phyloP scores from a whole-genome alignment of 2,113 vertebrate genomes.

The Protobothrops mucrosquamatus region DNA sequence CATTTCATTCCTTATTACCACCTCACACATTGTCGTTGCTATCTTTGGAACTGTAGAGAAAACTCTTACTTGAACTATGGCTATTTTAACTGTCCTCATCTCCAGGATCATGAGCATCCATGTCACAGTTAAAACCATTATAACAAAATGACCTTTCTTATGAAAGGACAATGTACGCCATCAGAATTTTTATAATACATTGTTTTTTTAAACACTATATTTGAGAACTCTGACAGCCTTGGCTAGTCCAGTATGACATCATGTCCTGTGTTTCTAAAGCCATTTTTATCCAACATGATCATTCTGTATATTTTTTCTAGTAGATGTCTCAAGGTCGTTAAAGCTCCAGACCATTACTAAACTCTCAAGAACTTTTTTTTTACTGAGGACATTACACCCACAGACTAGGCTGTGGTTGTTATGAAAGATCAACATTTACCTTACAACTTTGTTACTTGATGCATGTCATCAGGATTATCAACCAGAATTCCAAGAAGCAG shows the following conservation, averaged over 20 bases:
- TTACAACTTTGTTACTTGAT: background rate
- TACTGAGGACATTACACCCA: conserved; percentile 36
- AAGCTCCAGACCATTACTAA: conserved; percentile 10
- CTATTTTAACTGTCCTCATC: background rate
- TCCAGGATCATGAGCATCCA: background rate
- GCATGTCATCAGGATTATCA: background rate
- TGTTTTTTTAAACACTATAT: background rate
- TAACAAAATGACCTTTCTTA: background rate
- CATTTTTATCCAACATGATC: background rate
- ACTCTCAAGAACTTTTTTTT: conserved; percentile 3
- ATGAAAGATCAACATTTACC: background rate
- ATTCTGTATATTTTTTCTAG: conserved; percentile 9
- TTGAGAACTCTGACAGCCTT: background rate
- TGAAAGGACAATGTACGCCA: background rate
- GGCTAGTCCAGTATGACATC: background rate
- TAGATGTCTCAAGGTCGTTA: conserved; percentile 6
- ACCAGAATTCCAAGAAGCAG: background rate
- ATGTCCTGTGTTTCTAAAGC: background rate
- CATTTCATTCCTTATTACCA: background rate
- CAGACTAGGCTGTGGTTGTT: conserved; percentile 39
- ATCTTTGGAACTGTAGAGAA: background rate
- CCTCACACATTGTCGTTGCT: too few species aligned
- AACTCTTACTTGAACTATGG: background rate
- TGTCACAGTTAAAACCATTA: background rate
- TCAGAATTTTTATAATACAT: background rate